Conservation (phyloP, 1,140 invertebrate species). For the Drosophila bipectinata region DNA sequence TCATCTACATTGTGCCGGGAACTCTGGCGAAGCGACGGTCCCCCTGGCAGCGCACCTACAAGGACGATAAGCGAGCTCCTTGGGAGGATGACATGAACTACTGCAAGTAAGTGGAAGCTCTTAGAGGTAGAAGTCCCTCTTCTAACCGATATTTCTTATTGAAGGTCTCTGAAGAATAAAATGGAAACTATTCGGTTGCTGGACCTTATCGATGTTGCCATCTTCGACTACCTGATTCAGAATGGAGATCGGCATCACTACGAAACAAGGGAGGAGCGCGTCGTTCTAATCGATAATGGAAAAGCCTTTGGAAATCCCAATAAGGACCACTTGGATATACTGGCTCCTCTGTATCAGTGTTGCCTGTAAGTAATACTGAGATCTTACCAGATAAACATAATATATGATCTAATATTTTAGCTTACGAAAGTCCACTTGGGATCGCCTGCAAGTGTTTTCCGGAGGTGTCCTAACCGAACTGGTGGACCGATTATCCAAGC, state of each 20-base stretch:
- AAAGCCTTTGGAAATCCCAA: conserved; percentile 95
- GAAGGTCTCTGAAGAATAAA: conserved; percentile 85
- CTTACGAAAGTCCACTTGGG: conserved; percentile 88
- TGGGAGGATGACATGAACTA: conserved; percentile 93
- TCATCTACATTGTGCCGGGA: conserved; percentile 92
- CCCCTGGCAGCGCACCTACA: conserved; percentile 96
- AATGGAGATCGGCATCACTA: conserved; percentile 98
- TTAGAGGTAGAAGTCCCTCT: background rate
- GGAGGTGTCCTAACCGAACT: conserved; percentile 87
- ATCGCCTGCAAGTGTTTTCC: conserved; percentile 88
- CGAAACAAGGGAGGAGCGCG: conserved; percentile 90
- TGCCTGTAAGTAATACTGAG: conserved; percentile 89
- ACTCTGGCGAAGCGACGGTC: conserved; percentile 89
- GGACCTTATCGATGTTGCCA: conserved; percentile 93
- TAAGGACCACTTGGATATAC: conserved; percentile 92
- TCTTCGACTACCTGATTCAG: conserved; percentile 97
- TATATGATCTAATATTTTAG: conserved; percentile 85
- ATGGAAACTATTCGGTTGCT: conserved; percentile 88
- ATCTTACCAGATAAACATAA: conserved; percentile 5
- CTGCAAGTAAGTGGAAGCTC: conserved; percentile 86
- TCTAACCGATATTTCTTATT: background rate
- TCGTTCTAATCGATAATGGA: conserved; percentile 96
- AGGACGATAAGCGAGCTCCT: conserved; percentile 88
- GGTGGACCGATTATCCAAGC: conserved; percentile 84
- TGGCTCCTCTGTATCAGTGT: conserved; percentile 95